A percentile compares a stretch with the other conserved stretches of the same genome.
Evolutionary conservation across 1,140 invertebrate genomes (phyloP).

Genomic region (Saccostrea glomerata): DNA sequence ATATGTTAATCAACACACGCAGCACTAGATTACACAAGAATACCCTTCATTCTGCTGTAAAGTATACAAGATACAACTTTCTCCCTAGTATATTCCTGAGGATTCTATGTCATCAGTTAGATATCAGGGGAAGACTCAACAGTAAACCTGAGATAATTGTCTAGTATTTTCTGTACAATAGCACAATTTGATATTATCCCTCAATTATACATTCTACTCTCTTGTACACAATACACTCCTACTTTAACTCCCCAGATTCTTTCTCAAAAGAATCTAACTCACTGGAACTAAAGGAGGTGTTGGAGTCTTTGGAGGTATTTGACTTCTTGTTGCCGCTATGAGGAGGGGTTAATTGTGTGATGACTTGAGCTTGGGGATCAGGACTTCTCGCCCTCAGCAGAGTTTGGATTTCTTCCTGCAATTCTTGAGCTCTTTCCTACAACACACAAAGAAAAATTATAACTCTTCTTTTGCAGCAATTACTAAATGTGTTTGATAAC

Average conservation of each 20-base stretch:
- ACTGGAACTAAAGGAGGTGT: slow-evolving; percentile 31
- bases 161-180: neutral
- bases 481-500: too few species aligned
- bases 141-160: neutral
- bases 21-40: slow-evolving; percentile 5
- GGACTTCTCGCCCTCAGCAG: slow-evolving; percentile 57
- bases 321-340: slow-evolving; percentile 62
- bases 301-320: neutral
- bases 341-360: slow-evolving; percentile 66
- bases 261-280: slow-evolving; percentile 30
- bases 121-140: neutral
- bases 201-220: neutral
- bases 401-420: slow-evolving; percentile 53
- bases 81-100: neutral
- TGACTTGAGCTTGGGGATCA: slow-evolving; percentile 63
- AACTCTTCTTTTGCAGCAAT: too few species aligned
- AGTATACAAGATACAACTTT: neutral
- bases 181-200: neutral
- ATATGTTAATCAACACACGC: neutral
- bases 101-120: neutral
- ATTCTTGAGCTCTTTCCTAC: slow-evolving; percentile 64
- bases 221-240: neutral
- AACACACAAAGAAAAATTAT: slow-evolving; percentile 15
- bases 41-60: neutral
- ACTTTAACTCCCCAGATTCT: slow-evolving; percentile 4